Evolutionary conservation across 2,797 vertebrate species (phyloP).

Genomic region (Chelon auratus): DNA sequence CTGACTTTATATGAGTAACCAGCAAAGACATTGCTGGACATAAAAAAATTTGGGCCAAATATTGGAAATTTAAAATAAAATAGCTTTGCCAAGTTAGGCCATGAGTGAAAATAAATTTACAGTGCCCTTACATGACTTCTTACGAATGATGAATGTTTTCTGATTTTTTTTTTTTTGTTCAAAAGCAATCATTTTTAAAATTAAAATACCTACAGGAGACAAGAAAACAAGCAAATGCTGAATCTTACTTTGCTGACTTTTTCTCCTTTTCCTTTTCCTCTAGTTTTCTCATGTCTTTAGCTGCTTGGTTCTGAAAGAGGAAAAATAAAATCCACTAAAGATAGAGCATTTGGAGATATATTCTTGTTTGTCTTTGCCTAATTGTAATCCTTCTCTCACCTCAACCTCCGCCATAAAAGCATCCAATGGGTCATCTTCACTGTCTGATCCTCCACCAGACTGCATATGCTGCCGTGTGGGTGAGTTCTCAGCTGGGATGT

Average conservation of each 20-base stretch:
- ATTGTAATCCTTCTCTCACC: constrained; percentile 78
- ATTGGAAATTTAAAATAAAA: constrained; percentile 5
- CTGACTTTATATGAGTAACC: constrained; percentile 16
- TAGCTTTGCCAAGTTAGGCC: not conserved
- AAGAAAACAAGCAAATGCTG: constrained; percentile 16
- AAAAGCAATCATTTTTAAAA: not conserved
- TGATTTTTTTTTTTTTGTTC: no score
- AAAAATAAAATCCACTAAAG: not conserved
- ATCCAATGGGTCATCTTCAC: constrained; percentile 97
- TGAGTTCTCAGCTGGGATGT: constrained; percentile 98
- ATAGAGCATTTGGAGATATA: not conserved
- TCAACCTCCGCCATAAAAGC: constrained; percentile 99
- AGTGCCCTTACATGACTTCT: constrained; percentile 7
- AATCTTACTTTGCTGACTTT: constrained; percentile 94
- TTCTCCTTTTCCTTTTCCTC: constrained; percentile 98
- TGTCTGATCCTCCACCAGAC: constrained; percentile 92
- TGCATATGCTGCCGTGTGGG: constrained; percentile 95
- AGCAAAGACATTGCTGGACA: constrained; percentile 18
- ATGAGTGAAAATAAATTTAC: constrained; percentile 2
- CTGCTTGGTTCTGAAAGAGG: constrained; percentile 91
- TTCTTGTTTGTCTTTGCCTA: not conserved
- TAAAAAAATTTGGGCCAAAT: constrained; percentile 7
- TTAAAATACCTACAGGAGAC: constrained; percentile 10
- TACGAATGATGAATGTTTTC: not conserved
- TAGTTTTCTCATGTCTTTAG: constrained; percentile 96